phyloP scores from a whole-genome alignment of 2,797 vertebrate species.

The Orestias chungarensis region DNA sequence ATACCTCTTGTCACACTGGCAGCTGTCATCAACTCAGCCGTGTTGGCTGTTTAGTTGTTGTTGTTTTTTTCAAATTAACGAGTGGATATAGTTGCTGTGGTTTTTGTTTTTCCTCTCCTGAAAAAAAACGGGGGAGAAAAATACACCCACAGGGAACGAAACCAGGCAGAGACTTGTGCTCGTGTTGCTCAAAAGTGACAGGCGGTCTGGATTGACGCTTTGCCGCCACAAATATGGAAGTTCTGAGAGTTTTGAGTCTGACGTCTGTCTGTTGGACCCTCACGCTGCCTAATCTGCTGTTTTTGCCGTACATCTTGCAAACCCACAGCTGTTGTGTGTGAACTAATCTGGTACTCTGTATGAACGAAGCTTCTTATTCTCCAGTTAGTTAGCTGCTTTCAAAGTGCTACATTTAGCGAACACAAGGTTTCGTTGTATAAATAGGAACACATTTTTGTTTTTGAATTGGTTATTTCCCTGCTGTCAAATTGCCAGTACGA shows the following conservation, averaged over 20 bases:
- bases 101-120: conserved; percentile 60
- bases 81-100: conserved; percentile 63
- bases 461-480: background rate
- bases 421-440: background rate
- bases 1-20: conserved; percentile 77
- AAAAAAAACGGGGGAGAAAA: conserved; percentile 32
- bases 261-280: conserved; percentile 17
- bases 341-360: conserved; percentile 22
- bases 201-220: conserved; percentile 50
- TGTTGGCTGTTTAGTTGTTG: conserved; percentile 71
- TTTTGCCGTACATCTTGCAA: conserved; percentile 9
- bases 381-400: conserved; percentile 1
- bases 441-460: background rate
- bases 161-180: conserved; percentile 50
- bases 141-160: conserved; percentile 51
- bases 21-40: conserved; percentile 76
- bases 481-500: background rate
- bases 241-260: conserved; percentile 34
- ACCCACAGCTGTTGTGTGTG: conserved; percentile 14
- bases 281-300: background rate
- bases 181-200: conserved; percentile 43
- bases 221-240: conserved; percentile 38
- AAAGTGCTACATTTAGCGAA: background rate
- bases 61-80: conserved; percentile 77
- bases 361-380: conserved; percentile 19